These are phyloP conservation scores for Alexandromys fortis DNA, from an alignment of 2,113 vertebrate genomes.

Conservation along the genomic window DNA sequence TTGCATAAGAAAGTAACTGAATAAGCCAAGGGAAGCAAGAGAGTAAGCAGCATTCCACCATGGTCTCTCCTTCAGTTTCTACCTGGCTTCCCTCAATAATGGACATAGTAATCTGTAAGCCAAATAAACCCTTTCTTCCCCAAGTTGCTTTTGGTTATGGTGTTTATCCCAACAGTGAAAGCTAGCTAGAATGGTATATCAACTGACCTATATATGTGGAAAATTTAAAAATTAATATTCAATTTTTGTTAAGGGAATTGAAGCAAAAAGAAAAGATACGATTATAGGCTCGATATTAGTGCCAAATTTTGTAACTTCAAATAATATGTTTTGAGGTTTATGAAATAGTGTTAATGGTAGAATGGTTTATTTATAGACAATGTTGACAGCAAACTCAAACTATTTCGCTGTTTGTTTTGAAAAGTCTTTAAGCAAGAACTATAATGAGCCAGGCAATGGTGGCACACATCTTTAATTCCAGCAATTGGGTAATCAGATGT, in stretches of 20 bases:
- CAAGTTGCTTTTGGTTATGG: neutral
- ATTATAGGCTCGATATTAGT: neutral
- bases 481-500: too few species aligned
- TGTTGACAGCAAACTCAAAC: neutral
- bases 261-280: neutral
- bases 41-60: neutral
- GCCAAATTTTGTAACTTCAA: conserved; percentile 16
- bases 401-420: neutral
- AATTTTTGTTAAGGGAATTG: neutral
- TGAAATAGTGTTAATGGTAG: neutral
- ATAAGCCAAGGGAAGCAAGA: neutral
- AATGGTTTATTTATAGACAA: neutral
- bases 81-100: neutral
- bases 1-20: neutral
- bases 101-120: neutral
- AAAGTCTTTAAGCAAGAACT: neutral
- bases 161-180: neutral
- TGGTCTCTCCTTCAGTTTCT: neutral
- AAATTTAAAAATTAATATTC: neutral
- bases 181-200: neutral
- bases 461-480: neutral
- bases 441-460: neutral
- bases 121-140: neutral
- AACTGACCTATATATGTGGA: neutral
- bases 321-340: conserved; percentile 21